A percentile compares a stretch with the other conserved stretches of the same genome.
Evolutionary conservation across 2,888 invertebrate species (phyloP).

Genomic region (Amphipoea lucens): DNA sequence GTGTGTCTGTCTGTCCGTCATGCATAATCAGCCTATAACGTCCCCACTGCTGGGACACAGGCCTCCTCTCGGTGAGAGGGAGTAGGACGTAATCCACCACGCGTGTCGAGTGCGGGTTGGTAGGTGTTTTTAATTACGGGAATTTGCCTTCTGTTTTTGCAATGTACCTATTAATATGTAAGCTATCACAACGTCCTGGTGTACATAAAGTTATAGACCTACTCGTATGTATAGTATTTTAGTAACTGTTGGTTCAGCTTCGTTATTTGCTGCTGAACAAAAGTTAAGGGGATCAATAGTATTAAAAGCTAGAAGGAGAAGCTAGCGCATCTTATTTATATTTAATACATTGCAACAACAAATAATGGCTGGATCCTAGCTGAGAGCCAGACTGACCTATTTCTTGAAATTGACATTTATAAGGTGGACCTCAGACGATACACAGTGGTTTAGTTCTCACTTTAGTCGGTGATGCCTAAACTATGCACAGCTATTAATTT

Average conservation of each 20-base stretch:
- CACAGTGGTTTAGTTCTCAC: background rate
- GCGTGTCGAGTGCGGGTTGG: too few species aligned
- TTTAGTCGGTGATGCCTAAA: background rate
- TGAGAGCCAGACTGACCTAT: conserved; percentile 40
- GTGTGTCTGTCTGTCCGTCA: too few species aligned
- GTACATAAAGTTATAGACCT: background rate
- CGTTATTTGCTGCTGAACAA: background rate
- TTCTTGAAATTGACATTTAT: conserved; percentile 52
- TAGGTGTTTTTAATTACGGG: background rate
- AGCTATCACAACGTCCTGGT: background rate
- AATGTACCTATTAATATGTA: background rate
- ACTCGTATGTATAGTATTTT: background rate
- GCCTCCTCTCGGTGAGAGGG: too few species aligned
- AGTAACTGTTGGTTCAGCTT: background rate
- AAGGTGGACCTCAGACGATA: conserved; percentile 22
- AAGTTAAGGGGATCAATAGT: background rate
- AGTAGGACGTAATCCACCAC: too few species aligned
- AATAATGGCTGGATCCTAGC: conserved; percentile 49
- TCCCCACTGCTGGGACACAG: too few species aligned
- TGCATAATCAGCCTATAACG: too few species aligned
- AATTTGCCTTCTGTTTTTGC: background rate
- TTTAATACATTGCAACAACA: conserved; percentile 53
- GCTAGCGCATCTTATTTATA: conserved; percentile 38
- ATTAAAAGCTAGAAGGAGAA: background rate
- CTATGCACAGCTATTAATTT: background rate